A percentile compares a stretch with the other conserved stretches of the same genome.
Evolutionary conservation across 2,113 vertebrate species (phyloP).

Genomic region (Nymphicus hollandicus): DNA sequence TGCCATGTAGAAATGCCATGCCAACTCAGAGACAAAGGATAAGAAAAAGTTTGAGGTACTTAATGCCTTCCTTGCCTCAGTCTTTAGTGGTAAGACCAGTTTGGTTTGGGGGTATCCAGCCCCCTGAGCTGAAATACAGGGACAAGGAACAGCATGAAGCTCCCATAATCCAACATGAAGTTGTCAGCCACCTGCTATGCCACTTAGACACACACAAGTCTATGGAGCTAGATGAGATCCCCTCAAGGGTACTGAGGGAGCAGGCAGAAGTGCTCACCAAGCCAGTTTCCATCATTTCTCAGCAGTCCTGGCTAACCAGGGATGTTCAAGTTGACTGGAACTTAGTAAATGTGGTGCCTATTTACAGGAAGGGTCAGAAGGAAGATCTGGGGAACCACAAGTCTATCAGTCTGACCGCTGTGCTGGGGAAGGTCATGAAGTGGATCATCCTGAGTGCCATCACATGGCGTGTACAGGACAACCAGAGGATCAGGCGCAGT

Average conservation of each 20-base stretch:
- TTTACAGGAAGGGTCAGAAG: neutral
- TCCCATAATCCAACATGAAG: neutral
- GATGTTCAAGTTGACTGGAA: neutral
- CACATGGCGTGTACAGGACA: fast-evolving
- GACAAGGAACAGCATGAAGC: neutral
- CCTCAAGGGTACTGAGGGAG: neutral
- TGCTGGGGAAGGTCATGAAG: neutral
- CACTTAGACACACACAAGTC: neutral
- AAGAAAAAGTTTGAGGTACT: neutral
- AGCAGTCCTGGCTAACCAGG: neutral
- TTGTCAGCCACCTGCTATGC: neutral
- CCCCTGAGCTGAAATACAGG: neutral
- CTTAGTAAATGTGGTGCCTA: neutral
- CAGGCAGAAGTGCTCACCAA: neutral
- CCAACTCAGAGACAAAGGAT: neutral
- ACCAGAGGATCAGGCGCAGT: too few relatives aligned
- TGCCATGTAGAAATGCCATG: neutral
- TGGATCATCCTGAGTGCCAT: neutral
- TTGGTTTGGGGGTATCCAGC: neutral
- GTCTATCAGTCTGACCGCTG: neutral
- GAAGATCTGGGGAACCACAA: neutral
- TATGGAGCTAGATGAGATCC: neutral
- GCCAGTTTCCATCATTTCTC: neutral
- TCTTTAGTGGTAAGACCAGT: neutral
- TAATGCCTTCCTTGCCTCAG: neutral